A percentile compares a stretch with the other conserved stretches of the same genome.
Evolutionary conservation across 2,888 invertebrate species (phyloP).

Genomic region (Ormyrus pomaceus): DNA sequence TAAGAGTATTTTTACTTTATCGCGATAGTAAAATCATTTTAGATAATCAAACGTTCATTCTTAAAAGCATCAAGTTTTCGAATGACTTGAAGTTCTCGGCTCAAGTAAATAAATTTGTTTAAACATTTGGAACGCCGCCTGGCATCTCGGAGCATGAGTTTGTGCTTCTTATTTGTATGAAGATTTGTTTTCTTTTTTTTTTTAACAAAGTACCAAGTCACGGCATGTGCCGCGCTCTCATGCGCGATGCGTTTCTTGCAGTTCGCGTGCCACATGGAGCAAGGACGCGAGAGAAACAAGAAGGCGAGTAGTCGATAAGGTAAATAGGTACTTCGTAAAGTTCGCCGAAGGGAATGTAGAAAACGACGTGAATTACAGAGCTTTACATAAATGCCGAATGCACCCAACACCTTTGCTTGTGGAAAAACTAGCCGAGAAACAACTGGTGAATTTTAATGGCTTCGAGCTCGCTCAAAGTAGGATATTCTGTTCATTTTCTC

Average conservation of each 20-base stretch:
- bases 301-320: slow-evolving; percentile 68
- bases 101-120: no score
- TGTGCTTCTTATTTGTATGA: slow-evolving; percentile 59
- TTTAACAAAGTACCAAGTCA: slow-evolving; percentile 61
- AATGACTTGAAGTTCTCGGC: no score
- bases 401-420: slow-evolving; percentile 17
- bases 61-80: no score
- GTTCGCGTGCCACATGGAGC: slow-evolving; percentile 66
- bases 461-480: neutral
- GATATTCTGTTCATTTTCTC: neutral
- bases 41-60: no score
- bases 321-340: slow-evolving; percentile 66
- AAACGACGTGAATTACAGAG: slow-evolving; percentile 63
- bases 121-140: no score
- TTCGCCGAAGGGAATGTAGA: slow-evolving; percentile 64
- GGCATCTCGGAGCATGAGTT: no score
- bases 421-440: neutral
- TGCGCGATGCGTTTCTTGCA: slow-evolving; percentile 54
- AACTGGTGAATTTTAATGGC: neutral
- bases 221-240: slow-evolving; percentile 64
- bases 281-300: slow-evolving; percentile 62
- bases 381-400: slow-evolving; percentile 44
- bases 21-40: no score
- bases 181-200: slow-evolving; percentile 61
- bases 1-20: no score